Base-by-base conservation (phyloP, 2,888 invertebrate species). In the Gryllus longicercus region DNA sequence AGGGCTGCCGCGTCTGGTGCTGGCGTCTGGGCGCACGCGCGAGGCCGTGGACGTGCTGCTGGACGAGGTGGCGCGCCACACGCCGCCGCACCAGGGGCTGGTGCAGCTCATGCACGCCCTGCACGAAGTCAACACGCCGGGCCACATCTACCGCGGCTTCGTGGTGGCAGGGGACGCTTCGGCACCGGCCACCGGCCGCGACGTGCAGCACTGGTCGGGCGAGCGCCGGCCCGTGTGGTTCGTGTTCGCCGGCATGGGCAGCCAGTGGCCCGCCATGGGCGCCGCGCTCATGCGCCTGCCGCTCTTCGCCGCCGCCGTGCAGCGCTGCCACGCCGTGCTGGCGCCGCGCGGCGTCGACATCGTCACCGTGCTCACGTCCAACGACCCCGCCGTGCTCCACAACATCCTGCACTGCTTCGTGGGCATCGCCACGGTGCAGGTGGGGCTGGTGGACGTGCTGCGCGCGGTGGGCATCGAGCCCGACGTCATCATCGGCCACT, bases 241-340 rank as follows among this genome's bases (percentile, higher is more conserved):
- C 87, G 92, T 96, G 75, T 97, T 96, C 88, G 95, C 96, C 79
- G 96, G 96, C 51, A 95, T 97, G 95, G 95, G 96, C 2, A 93
- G 94, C 0, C 95, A 96, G 85, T 96, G 96, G 96, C 88, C 92
- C 16, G 93, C 93, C 82, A 96, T 97, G 95, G 96, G 94, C 8
- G 88, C 90, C 12, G 90, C 92, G 74, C 90, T 96, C 77, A 91
- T 96, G 91, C 88, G 89, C 83, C 89, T 96, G 50, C 93, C 94
- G 0, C 87, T 91, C 4, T 96, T 96, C 86, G 90, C 91, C 63
- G 89, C 91, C 77, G 92, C 95, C 21, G 92, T 96, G 82, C 87
- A 92, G 82, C 90, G 90, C 83, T 92, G 92, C 82, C 91, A 92
- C 84, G 88, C 89, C 83, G 89, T 90, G 2, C 86, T 95, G 11